Evolutionary conservation across 1,140 invertebrate genomes (phyloP).

Genomic region (Cyphomyrmex costatus): DNA sequence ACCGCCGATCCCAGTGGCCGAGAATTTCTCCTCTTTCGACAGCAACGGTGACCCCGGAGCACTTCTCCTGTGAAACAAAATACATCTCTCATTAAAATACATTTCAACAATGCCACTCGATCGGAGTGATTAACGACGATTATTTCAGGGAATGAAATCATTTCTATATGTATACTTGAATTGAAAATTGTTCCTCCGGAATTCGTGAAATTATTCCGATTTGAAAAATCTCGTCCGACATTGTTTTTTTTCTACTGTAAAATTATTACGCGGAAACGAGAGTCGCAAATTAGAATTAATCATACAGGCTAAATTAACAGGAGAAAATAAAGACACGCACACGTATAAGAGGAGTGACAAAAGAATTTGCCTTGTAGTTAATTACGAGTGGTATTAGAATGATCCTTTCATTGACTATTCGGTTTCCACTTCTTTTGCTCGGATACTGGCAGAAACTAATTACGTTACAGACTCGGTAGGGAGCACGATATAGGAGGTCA

Average conservation of each 20-base stretch:
- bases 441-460: conserved; percentile 38
- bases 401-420: conserved; percentile 20
- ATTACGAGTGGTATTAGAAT: neutral
- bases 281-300: neutral
- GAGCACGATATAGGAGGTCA: conserved; percentile 48
- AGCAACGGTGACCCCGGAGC: neutral
- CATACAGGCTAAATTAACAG: neutral
- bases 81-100: conserved; percentile 4
- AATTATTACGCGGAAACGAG: neutral
- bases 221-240: neutral
- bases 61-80: conserved; percentile 9
- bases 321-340: neutral
- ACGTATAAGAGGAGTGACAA: neutral
- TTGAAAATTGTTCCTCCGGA: neutral
- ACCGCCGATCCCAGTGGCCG: neutral
- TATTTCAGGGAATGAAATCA: neutral
- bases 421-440: conserved; percentile 8
- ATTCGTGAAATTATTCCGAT: neutral
- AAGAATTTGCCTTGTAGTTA: neutral
- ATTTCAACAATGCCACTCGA: neutral
- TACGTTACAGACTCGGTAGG: neutral
- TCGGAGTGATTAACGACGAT: neutral
- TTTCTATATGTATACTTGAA: neutral
- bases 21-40: neutral
- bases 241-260: neutral